Conservation (phyloP, 2,113 vertebrate genomes). For the Pachypanchax playfairii region DNA sequence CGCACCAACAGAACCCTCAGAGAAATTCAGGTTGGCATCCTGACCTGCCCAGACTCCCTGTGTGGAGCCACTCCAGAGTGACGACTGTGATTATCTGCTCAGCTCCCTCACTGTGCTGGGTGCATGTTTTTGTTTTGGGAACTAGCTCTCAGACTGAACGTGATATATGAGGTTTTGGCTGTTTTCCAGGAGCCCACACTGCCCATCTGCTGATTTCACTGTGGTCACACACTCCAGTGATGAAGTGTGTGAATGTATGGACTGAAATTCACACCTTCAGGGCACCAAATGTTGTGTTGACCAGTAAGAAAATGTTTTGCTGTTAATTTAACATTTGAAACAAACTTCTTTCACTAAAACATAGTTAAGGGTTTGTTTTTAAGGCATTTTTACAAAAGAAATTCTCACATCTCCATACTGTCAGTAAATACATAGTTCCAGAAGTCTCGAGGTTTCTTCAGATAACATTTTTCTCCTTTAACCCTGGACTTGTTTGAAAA, state of each 20-base stretch:
- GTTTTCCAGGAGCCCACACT: slow-evolving; percentile 22
- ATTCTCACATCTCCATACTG: too few relatives aligned
- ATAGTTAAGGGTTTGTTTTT: too few relatives aligned
- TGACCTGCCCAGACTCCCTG: slow-evolving; percentile 45
- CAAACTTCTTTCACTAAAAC: too few relatives aligned
- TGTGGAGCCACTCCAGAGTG: slow-evolving; percentile 46
- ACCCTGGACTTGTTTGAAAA: not conserved
- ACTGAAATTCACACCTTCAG: not conserved
- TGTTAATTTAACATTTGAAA: not conserved
- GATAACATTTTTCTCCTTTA: too few relatives aligned
- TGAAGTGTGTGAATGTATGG: not conserved
- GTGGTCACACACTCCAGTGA: slow-evolving; percentile 12
- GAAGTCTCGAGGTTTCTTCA: too few relatives aligned
- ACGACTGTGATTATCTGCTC: slow-evolving; percentile 49
- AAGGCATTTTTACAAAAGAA: too few relatives aligned
- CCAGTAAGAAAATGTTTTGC: not conserved
- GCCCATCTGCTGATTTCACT: slow-evolving; percentile 39
- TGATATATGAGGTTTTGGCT: slow-evolving; percentile 21
- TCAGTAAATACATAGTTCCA: too few relatives aligned
- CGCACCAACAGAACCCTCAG: slow-evolving; percentile 22
- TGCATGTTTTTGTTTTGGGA: slow-evolving; percentile 29
- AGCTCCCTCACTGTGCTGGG: slow-evolving; percentile 14
- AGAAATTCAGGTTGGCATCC: slow-evolving; percentile 55
- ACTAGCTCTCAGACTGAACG: slow-evolving; percentile 13
- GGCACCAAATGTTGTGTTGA: slow-evolving; percentile 26